Conservation (phyloP, 37 sponge, comb jelly and placozoan genomes). For the Petrosia ficiformis region DNA sequence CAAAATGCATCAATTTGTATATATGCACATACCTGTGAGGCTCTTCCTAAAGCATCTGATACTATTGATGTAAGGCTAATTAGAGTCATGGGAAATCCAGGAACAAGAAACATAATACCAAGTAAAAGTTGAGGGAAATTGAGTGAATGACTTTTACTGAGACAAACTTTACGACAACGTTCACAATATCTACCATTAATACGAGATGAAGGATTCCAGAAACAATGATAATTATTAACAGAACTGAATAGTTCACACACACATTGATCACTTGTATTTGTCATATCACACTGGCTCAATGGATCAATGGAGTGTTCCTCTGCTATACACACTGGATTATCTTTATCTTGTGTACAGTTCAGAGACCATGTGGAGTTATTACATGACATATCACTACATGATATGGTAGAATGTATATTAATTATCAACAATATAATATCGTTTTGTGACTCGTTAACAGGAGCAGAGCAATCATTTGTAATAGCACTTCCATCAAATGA, state of each 20-base stretch:
- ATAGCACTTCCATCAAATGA: too few relatives aligned
- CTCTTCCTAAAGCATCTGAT: conserved; percentile 29
- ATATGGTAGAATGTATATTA: too few relatives aligned
- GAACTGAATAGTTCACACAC: conserved; percentile 12
- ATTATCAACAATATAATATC: too few relatives aligned
- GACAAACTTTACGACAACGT: conserved; percentile 28
- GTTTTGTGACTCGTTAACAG: too few relatives aligned
- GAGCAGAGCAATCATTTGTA: too few relatives aligned
- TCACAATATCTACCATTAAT: conserved; percentile 35
- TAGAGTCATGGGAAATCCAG: too few relatives aligned
- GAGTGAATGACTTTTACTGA: conserved; percentile 16
- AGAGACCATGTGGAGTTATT: too few relatives aligned
- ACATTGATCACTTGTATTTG: conserved; percentile 9
- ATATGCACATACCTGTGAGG: conserved; percentile 35
- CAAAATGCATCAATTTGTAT: background rate
- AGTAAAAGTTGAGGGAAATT: conserved; percentile 44
- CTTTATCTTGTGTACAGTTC: too few relatives aligned
- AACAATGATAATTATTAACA: conserved; percentile 3
- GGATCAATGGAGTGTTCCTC: too few relatives aligned
- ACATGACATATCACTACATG: too few relatives aligned
- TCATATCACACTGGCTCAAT: too few relatives aligned
- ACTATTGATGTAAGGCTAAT: conserved; percentile 25
- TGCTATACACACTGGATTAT: too few relatives aligned
- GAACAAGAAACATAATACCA: background rate
- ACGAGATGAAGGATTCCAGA: conserved; percentile 41